Evolutionary conservation across 1,140 invertebrate genomes (phyloP).

Genomic region (Diorhabda carinulata): DNA sequence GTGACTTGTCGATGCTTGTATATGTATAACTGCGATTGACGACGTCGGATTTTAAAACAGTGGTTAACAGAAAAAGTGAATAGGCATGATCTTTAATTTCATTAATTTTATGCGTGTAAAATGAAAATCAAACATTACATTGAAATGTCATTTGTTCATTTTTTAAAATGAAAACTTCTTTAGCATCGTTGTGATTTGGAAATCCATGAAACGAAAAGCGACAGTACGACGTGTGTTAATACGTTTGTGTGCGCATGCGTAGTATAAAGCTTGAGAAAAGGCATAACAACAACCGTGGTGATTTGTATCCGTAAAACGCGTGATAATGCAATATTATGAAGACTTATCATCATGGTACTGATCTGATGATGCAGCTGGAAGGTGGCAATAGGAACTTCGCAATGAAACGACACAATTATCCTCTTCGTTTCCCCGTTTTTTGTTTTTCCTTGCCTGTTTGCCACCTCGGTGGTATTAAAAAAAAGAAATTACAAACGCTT

Average conservation of each 20-base stretch:
- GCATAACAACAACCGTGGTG: no score
- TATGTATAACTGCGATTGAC: not conserved
- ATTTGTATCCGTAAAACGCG: no score
- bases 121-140: not conserved
- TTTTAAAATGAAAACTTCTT: not conserved
- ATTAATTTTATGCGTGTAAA: constrained; percentile 5
- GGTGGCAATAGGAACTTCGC: no score
- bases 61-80: not conserved
- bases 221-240: no score
- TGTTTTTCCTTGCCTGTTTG: constrained; percentile 5
- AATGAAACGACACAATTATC: no score
- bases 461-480: not conserved
- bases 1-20: not conserved
- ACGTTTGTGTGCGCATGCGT: no score
- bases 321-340: no score
- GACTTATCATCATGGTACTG: no score
- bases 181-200: not conserved
- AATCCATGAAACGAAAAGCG: no score
- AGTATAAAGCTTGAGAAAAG: no score
- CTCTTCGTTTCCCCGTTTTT: not conserved
- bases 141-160: no score
- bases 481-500: not conserved
- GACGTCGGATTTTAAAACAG: constrained; percentile 3
- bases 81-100: constrained; percentile 1
- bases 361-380: no score